Conservation (phyloP, 2,888 invertebrate species). For the Apocheima hispidaria region DNA sequence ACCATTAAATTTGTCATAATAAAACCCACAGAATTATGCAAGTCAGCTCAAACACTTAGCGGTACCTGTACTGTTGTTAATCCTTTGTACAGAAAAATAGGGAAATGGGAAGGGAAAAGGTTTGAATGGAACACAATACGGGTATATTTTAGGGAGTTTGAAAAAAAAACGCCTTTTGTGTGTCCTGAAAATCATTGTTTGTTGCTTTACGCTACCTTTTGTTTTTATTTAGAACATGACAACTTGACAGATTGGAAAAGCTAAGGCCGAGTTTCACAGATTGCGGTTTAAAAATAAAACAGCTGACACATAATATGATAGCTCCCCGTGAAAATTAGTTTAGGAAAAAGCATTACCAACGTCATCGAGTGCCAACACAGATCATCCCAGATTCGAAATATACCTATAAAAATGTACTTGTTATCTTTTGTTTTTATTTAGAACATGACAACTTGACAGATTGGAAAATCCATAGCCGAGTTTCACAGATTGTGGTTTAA, state of each 20-base stretch:
- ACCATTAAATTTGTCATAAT: constrained; percentile 9
- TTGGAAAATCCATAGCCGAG: constrained; percentile 9
- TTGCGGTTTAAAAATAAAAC: background rate
- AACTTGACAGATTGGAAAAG: constrained; percentile 43
- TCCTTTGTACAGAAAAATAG: constrained; percentile 80
- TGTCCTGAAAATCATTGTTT: constrained; percentile 67
- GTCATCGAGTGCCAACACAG: too few relatives aligned
- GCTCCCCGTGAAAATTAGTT: too few relatives aligned
- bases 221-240: constrained; percentile 55
- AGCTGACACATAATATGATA: too few relatives aligned
- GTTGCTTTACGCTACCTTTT: constrained; percentile 59
- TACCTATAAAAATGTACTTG: too few relatives aligned
- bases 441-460: constrained; percentile 49
- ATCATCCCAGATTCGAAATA: too few relatives aligned
- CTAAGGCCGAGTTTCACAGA: background rate
- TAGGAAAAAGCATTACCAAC: too few relatives aligned
- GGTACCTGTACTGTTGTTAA: constrained; percentile 78
- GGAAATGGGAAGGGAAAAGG: constrained; percentile 79
- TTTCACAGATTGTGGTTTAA: background rate
- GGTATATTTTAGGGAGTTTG: constrained; percentile 80
- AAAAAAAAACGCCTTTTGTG: constrained; percentile 73
- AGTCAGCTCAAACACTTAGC: constrained; percentile 61
- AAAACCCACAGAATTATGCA: constrained; percentile 56
- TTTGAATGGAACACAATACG: constrained; percentile 77
- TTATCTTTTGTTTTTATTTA: constrained; percentile 59